Evolutionary conservation across 2,113 vertebrate species (phyloP).

Genomic region (Propithecus coquereli): DNA sequence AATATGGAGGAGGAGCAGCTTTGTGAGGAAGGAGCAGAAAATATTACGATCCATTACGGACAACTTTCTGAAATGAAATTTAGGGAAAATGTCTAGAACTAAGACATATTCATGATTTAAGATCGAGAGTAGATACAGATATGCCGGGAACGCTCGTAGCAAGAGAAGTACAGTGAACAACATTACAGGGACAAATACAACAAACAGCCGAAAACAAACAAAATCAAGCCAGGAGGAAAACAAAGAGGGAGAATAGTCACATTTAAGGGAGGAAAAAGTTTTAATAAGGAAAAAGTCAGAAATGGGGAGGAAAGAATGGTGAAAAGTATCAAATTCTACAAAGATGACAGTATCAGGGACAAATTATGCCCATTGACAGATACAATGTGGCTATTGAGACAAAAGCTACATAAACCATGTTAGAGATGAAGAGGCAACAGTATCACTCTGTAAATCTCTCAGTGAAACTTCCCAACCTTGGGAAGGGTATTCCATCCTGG

Average conservation of each 20-base stretch:
- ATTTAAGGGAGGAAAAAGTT: neutral
- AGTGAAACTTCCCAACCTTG: neutral
- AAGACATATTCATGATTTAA: neutral
- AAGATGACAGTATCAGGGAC: neutral
- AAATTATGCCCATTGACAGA: neutral
- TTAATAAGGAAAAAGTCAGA: neutral
- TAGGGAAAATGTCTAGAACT: neutral
- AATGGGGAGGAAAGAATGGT: neutral
- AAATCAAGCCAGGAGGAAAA: neutral
- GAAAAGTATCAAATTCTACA: neutral
- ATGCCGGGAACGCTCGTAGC: neutral
- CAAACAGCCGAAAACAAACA: neutral
- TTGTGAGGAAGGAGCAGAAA: constrained; percentile 10
- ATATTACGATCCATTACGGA: neutral
- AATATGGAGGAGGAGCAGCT: neutral
- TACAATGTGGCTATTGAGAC: neutral
- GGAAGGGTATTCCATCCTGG: no score
- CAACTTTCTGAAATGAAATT: neutral
- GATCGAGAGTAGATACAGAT: neutral
- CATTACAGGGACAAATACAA: neutral
- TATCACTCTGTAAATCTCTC: neutral
- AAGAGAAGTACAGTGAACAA: neutral
- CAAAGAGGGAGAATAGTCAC: neutral
- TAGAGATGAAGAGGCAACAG: neutral
- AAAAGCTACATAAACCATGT: neutral